These are phyloP conservation scores for Hippopotamyrus pictus DNA, from an alignment of 2,797 vertebrate genomes.

Conservation along the genomic window DNA sequence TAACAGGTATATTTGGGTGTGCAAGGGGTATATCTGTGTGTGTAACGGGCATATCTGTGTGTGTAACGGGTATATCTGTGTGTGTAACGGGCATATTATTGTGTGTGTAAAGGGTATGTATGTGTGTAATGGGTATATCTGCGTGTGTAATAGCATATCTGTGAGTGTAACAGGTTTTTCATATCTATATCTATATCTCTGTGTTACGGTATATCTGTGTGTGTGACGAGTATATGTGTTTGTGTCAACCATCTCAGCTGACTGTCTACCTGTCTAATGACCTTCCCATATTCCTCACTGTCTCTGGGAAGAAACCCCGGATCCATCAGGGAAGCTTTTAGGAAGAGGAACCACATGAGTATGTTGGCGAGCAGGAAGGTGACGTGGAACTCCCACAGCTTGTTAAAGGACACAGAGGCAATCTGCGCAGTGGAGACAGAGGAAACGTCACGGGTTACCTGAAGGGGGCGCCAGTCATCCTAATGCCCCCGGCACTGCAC, in stretches of 20 bases:
- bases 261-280: conserved; percentile 30
- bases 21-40: too few relatives aligned
- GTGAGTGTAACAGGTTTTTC: neutral
- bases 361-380: conserved; percentile 33
- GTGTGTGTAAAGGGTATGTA: too few relatives aligned
- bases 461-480: neutral
- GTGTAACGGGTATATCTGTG: too few relatives aligned
- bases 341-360: conserved; percentile 40
- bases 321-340: conserved; percentile 41
- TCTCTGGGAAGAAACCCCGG: conserved; percentile 34
- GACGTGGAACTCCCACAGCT: conserved; percentile 17
- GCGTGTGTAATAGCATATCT: too few relatives aligned
- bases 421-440: conserved; percentile 30
- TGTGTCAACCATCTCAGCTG: neutral
- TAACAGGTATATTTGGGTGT: too few relatives aligned
- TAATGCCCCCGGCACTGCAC: neutral
- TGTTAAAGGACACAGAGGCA: conserved; percentile 35
- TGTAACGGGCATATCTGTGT: too few relatives aligned
- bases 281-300: conserved; percentile 35
- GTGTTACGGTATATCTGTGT: neutral
- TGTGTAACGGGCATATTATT: too few relatives aligned
- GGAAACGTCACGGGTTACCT: conserved; percentile 7
- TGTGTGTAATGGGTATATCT: too few relatives aligned
- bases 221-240: neutral
- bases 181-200: neutral